These are phyloP conservation scores for Tyto alba DNA, from an alignment of 2,113 vertebrate species.

Conservation along the genomic window DNA sequence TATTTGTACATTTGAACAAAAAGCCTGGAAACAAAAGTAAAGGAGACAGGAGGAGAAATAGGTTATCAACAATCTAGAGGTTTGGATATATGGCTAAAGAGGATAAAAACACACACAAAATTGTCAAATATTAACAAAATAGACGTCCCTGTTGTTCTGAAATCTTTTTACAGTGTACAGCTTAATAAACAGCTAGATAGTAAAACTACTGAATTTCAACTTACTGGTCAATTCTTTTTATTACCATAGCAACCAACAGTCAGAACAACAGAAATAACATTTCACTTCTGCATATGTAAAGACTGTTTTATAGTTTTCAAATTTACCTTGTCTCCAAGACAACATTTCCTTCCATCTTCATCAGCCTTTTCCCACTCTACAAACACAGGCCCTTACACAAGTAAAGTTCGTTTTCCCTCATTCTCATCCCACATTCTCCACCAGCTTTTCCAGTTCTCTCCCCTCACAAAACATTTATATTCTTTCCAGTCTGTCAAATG, in stretches of 20 bases:
- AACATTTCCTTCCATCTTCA: neutral
- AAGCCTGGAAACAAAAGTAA: neutral
- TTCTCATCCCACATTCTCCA: neutral
- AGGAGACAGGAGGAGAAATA: neutral
- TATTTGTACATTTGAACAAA: neutral
- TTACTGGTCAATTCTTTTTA: neutral
- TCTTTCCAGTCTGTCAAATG: neutral
- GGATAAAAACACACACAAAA: neutral
- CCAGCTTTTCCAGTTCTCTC: neutral
- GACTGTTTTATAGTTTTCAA: neutral
- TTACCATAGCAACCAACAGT: neutral
- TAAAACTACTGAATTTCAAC: neutral
- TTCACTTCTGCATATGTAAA: neutral
- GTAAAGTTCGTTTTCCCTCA: neutral
- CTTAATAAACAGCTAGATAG: neutral
- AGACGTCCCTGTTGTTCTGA: neutral
- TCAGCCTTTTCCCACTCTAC: neutral
- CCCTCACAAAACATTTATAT: neutral
- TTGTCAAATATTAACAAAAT: neutral
- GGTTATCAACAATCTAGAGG: neutral
- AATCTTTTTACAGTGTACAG: neutral
- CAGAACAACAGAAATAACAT: neutral
- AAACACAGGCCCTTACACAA: neutral
- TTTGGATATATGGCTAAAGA: neutral
- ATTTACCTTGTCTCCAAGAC: neutral